phyloP scores from a whole-genome alignment of 2,888 invertebrate genomes.

The Xanthorhoe designata region DNA sequence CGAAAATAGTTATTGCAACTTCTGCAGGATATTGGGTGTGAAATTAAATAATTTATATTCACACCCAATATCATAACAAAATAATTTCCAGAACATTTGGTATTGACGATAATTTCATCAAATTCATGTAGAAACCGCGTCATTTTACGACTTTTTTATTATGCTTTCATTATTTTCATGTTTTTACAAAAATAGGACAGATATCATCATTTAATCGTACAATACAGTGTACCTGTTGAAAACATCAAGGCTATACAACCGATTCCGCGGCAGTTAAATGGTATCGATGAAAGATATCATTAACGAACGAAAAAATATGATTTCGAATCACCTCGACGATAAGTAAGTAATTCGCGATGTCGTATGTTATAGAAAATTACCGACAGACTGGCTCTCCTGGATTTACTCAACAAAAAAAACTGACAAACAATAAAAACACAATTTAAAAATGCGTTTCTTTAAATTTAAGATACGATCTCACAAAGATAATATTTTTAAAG shows the following conservation, averaged over 20 bases:
- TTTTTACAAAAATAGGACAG: constrained; percentile 2
- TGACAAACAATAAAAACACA: constrained; percentile 64
- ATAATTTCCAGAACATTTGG: neutral
- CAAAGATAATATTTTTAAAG: neutral
- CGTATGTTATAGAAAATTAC: constrained; percentile 36
- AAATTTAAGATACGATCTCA: constrained; percentile 45
- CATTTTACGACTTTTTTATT: neutral
- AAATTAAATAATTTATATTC: neutral
- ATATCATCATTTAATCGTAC: constrained; percentile 16
- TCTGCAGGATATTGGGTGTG: neutral
- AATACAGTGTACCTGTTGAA: constrained; percentile 23
- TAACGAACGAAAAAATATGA: constrained; percentile 34
- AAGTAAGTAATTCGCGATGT: constrained; percentile 35
- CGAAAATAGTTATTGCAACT: neutral
- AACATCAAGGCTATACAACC: constrained; percentile 25
- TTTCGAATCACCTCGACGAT: constrained; percentile 25
- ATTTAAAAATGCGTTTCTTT: constrained; percentile 57
- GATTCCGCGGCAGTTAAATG: constrained; percentile 23
- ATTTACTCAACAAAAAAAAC: constrained; percentile 58
- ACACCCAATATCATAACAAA: neutral
- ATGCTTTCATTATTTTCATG: neutral
- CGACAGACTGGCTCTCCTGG: constrained; percentile 44
- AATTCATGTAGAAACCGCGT: neutral
- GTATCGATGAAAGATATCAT: constrained; percentile 34
- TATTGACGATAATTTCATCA: constrained; percentile 1